Base-by-base conservation (phyloP, 2,797 vertebrate species). In the Rhabdophis nuchalis region DNA sequence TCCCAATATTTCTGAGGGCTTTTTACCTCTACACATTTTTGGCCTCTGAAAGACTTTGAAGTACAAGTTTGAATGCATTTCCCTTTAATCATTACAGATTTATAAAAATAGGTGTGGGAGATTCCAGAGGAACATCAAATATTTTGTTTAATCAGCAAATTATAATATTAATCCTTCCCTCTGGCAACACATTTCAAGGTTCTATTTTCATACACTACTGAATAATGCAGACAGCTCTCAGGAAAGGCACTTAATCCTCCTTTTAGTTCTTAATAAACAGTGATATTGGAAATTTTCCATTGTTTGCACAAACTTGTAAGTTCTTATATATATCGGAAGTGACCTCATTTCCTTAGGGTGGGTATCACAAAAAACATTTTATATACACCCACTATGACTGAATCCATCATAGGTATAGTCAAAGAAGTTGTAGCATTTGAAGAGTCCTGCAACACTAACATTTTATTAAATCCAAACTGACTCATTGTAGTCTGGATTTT, bases 51-150 rank as follows among this genome's bases (percentile, higher is more conserved):
- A 82, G 41, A 46, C 7, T 56, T 85, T 68, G 27, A 7, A 90
- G 82, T 92, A 92, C 36, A 61, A 90, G 18, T 68, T 92, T 93
- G n/a, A 20, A 87, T 92, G 89, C 93, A 95, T 95, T 87, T 92
- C 64, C n/a, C 92, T 94, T 93, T 54, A 36, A 58, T 91, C 8
- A 32, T 27, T 95, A 60, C 88, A 93, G 89, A 86, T 93, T 87
- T 92, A 88, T 88, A 87, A 94, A 95, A 60, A 94, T 36, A 95
- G 93, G 96, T 94, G 94, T 95, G 94, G 95, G 92, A 96, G 92
- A 97, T 95, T 93, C 95, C 96, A 96, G 58, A 93, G 53, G 41
- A 96, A 95, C 93, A 95, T 97, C 95, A 97, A 96, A 95, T 88
- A 95, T 90, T 92, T 94, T 93, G 91, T 93, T 95, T 95, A 92